Evolutionary conservation across 1,140 invertebrate genomes (phyloP), one percentile per base, ranked within the genome.

Genomic region (Neomicropteryx cornuta): DNA sequence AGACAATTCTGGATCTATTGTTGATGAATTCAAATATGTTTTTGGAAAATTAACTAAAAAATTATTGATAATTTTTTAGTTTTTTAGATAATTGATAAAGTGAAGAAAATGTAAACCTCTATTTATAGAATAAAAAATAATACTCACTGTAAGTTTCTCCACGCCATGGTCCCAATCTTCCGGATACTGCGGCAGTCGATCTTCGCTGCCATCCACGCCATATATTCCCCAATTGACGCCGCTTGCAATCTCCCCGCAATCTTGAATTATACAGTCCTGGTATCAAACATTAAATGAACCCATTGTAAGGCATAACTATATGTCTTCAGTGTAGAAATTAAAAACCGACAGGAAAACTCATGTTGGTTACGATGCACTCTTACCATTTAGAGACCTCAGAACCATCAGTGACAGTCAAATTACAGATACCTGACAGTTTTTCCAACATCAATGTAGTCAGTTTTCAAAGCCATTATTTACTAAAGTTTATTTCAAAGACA

Each of bases 161-260:
- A 44, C 36, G n/a, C 47, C 45, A 33, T 67, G 55, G 33, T 77
- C 60, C 71, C 73, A 79, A 52, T 91, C 87, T 50, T 77, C 74
- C 0, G 86, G 87, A 62, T 75, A 86, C 4, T 81, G 74, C 1
- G 85, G 78, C 50, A 77, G 73, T 11, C 62, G 49, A 61, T 90
- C 87, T 13, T 56, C 50, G 1, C 81, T 77, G 21, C 73, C 76
- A 55, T 89, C 84, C 39, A 63, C 62, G 55, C 85, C 81, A 39
- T 66, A 63, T 2, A 82, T 58, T 23, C 71, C 74, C 77, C 79
- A 87, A 44, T 71, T 58, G 40, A 74, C 66, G 1, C 67, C 71
- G 10, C 58, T 55, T 38, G 56, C 53, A 4, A 87, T 50, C 61
- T 87, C 79, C 1, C 86, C 87, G 51, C 86, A 87, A 46, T 87